Evolutionary conservation across 1,140 invertebrate genomes (phyloP), one percentile per base, ranked within the genome.

Genomic region (Pomacea maculata): DNA sequence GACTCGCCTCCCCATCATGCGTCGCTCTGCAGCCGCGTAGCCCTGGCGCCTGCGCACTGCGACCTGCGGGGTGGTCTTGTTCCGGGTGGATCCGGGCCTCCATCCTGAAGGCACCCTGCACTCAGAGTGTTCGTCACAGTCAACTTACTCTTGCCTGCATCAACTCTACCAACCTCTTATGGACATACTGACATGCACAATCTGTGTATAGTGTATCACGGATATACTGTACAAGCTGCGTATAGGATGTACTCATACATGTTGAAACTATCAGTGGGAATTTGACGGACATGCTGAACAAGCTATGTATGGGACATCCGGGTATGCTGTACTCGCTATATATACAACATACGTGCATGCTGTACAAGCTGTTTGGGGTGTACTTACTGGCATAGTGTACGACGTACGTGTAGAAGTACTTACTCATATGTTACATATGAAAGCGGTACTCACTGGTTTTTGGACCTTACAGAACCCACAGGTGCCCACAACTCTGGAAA

Each of bases 1-100:
- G 5, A 87, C 80, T 11, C 82, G 80, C 78, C 83, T 86, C 8
- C 75, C 79, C 71, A 80, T 80, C 19, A 85, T 74, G 15, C 84
- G 83, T 61, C 80, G 83, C 82, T 90, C 89, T 1, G 88, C 88
- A 25, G 89, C 89, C 10, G 87, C 89, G 73, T 90, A 90, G 0
- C 89, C 89, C 68, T 89, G 85, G 34, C 82, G 86, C 57, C 88
- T 71, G 2, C 88, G 83, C 14, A 89, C 85, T 55, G 83, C 78
- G 45, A 90, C 86, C 19, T 88, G 87, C 14, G 80, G 82, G 82
- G 12, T 85, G 34, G 54, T 85, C 81, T 21, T 78, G 64, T 65
- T 15, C 19, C 67, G 29, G 25, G n/a, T 45, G 34, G 15, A 54
- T 64, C 11, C 67, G 34, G 45, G 71, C 80, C 45, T 2, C 77